These are phyloP conservation scores for Penaeus japonicus DNA, from an alignment of 1,140 invertebrate species.

Conservation along the genomic window DNA sequence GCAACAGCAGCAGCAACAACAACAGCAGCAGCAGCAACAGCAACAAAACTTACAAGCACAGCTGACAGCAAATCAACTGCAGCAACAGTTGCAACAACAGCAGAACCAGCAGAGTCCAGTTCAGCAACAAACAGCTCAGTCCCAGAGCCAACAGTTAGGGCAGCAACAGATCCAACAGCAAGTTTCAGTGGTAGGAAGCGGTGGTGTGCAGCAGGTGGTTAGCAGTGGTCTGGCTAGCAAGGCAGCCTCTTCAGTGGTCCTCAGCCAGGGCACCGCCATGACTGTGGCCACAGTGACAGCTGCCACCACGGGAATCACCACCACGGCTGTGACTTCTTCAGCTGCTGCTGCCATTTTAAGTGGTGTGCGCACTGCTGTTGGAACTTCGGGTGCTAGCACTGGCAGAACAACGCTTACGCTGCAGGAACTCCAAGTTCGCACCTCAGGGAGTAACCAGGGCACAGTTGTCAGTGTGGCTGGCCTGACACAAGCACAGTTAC, in stretches of 20 bases:
- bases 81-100: constrained; percentile 57
- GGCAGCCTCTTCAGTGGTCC: constrained; percentile 49
- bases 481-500: constrained; percentile 62
- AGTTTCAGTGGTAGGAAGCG: constrained; percentile 41
- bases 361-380: constrained; percentile 27
- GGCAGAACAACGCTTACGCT: constrained; percentile 49
- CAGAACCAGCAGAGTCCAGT: constrained; percentile 45
- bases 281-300: constrained; percentile 50
- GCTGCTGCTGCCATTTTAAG: constrained; percentile 41
- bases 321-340: constrained; percentile 38
- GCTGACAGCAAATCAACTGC: constrained; percentile 19
- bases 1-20: constrained; percentile 53
- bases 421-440: constrained; percentile 45
- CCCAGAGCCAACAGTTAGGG: constrained; percentile 53
- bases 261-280: constrained; percentile 43
- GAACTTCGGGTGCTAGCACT: constrained; percentile 26
- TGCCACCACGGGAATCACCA: constrained; percentile 25
- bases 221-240: constrained; percentile 42
- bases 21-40: constrained; percentile 46
- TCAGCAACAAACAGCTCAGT: constrained; percentile 62
- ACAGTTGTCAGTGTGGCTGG: constrained; percentile 64
- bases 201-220: constrained; percentile 38
- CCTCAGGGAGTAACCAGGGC: constrained; percentile 53
- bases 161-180: constrained; percentile 56
- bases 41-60: constrained; percentile 58